Evolutionary conservation across 2,113 vertebrate genomes (phyloP), one percentile per base, ranked within the genome.

Genomic region (Bolborhynchus lineola): DNA sequence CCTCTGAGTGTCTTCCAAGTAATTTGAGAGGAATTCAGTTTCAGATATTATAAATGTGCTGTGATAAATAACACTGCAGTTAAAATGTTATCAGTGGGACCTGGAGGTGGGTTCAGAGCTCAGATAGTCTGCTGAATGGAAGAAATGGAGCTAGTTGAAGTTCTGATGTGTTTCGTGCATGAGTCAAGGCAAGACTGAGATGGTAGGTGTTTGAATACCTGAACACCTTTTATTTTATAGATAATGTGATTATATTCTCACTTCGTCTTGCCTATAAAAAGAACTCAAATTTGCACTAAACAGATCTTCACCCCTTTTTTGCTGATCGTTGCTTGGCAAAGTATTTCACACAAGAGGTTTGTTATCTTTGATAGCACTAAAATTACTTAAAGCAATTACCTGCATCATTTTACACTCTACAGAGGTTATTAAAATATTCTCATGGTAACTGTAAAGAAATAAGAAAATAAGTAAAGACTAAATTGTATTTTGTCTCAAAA

Each of bases 301-400:
- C 90, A 46, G 44, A 95, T 94, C 91, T 92, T 96, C 90, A 88
- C 90, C 12, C 85, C 60, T 95, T 97, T 97, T 97, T 82, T 90
- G 94, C 95, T 97, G 96, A 98, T 97, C 88, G 52, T 92, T 92
- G 95, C 94, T 97, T 95, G 97, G 96, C 92, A 95, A 97, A 97
- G 72, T 94, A 95, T 97, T 97, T 95, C 86, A 95, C 93, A 93
- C 81, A 88, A 95, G 96, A 97, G 95, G 76, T 98, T 97, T 98
- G 96, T 97, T 98, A 97, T 97, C 95, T 97, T 98, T 97, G 97
- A 98, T 95, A 97, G 96, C 86, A 88, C 95, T 97, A 97, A 97
- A 97, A 97, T 97, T 97, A 97, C 97, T 97, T 96, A 96, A 90
- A 95, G 96, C 96, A 97, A 98, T 98, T 98, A 97, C 96, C 93